Conservation (phyloP, 2,113 vertebrate genomes). For the Heloderma charlesbogerti region DNA sequence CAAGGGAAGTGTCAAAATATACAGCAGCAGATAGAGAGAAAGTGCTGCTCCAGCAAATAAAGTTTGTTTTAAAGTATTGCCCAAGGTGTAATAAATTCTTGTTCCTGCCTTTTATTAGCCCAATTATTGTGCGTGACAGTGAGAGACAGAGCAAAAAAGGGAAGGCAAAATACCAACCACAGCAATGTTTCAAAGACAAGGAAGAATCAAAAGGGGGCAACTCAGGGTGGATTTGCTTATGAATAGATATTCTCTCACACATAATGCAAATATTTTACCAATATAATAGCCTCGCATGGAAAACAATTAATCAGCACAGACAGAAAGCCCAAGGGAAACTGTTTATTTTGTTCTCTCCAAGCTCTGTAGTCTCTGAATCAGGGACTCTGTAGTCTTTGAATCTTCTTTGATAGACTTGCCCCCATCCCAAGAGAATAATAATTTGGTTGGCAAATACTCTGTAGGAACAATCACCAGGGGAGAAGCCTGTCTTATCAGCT, state of each 20-base stretch:
- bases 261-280: slow-evolving; percentile 63
- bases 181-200: slow-evolving; percentile 48
- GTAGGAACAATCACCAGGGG: slow-evolving; percentile 33
- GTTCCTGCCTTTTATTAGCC: slow-evolving; percentile 79
- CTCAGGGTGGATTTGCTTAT: slow-evolving; percentile 49
- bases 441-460: slow-evolving; percentile 49
- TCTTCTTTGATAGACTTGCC: slow-evolving; percentile 22
- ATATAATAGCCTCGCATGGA: slow-evolving; percentile 51
- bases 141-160: slow-evolving; percentile 53
- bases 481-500: slow-evolving; percentile 56
- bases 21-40: slow-evolving; percentile 66
- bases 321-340: slow-evolving; percentile 44
- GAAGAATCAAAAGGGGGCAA: slow-evolving; percentile 35
- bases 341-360: slow-evolving; percentile 21
- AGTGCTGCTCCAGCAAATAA: slow-evolving; percentile 80
- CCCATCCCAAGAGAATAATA: neutral
- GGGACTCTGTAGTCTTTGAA: slow-evolving; percentile 16
- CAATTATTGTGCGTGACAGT: slow-evolving; percentile 71
- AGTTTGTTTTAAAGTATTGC: slow-evolving; percentile 79
- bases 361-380: slow-evolving; percentile 34
- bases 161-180: slow-evolving; percentile 50
- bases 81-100: slow-evolving; percentile 79
- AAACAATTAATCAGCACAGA: slow-evolving; percentile 65
- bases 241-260: slow-evolving; percentile 48
- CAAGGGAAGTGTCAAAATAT: slow-evolving; percentile 75